Percentiles rank a stretch among this genome's conserved stretches.
These are phyloP conservation scores for Cantharis lateralis DNA, from an alignment of 2,888 invertebrate species.

Conservation along the genomic window DNA sequence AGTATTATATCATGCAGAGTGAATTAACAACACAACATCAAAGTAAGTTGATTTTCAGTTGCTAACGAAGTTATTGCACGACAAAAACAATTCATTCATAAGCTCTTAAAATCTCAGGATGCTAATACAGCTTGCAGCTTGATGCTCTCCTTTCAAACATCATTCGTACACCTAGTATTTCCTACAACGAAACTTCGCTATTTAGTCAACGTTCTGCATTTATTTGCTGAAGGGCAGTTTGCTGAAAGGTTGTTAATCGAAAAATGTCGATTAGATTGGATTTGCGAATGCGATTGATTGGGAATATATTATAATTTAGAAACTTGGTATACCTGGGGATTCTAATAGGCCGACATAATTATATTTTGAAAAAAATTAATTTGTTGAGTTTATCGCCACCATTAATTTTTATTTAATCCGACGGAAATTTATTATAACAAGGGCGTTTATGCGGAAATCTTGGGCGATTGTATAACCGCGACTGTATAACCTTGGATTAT, in stretches of 20 bases:
- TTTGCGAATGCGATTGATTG: not conserved
- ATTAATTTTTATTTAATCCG: not conserved
- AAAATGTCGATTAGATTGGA: not conserved
- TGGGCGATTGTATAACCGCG: slow-evolving; percentile 3
- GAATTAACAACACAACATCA: not conserved
- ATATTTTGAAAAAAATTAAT: not conserved
- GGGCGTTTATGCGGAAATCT: slow-evolving; percentile 13
- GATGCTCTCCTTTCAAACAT: not conserved
- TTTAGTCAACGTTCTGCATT: not conserved
- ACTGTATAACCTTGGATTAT: not conserved
- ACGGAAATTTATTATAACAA: slow-evolving; percentile 6
- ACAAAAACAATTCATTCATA: not conserved
- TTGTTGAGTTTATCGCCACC: not conserved
- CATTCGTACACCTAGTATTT: not conserved
- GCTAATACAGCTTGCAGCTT: not conserved
- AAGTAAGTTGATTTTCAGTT: not conserved
- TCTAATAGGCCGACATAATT: not conserved
- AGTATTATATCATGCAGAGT: not conserved
- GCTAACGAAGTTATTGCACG: not conserved
- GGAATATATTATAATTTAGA: not conserved
- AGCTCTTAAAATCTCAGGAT: not conserved
- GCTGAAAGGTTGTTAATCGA: not conserved
- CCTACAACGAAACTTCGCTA: not conserved
- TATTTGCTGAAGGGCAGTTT: not conserved
- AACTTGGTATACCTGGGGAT: not conserved